Conservation (phyloP, 2,888 invertebrate genomes). For the Zaprionus lineosus region DNA sequence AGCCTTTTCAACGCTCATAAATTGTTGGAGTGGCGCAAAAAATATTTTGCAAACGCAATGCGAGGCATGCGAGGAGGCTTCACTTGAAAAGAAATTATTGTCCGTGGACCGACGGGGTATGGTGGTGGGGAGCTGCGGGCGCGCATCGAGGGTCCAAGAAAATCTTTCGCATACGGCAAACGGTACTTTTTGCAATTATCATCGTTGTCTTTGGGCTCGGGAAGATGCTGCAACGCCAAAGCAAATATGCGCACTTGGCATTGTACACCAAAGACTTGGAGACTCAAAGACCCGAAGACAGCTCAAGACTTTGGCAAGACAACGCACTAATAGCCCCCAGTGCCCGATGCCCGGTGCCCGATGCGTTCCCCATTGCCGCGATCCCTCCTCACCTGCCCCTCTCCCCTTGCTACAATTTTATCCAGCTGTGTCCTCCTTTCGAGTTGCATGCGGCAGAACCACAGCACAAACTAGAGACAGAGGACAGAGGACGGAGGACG, state of each 20-base stretch:
- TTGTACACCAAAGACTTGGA: constrained; percentile 50
- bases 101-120: constrained; percentile 7
- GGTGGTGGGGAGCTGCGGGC: not conserved
- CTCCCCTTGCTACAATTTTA: not conserved
- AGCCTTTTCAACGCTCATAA: constrained; percentile 78
- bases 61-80: constrained; percentile 51
- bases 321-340: constrained; percentile 71
- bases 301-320: constrained; percentile 59
- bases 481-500: constrained; percentile 1
- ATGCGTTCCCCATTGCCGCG: not conserved
- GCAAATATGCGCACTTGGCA: constrained; percentile 76
- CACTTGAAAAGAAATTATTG: constrained; percentile 56
- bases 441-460: constrained; percentile 52
- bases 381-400: not conserved
- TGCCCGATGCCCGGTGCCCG: not conserved
- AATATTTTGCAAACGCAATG: constrained; percentile 76
- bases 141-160: constrained; percentile 29
- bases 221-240: constrained; percentile 61
- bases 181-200: constrained; percentile 78
- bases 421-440: constrained; percentile 53
- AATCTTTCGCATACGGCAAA: constrained; percentile 72
- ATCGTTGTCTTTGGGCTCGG: constrained; percentile 59
- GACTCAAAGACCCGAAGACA: too few species aligned
- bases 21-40: constrained; percentile 63
- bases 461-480: not conserved